Base-by-base conservation (phyloP, 2,888 invertebrate genomes). In the Neria commutata region DNA sequence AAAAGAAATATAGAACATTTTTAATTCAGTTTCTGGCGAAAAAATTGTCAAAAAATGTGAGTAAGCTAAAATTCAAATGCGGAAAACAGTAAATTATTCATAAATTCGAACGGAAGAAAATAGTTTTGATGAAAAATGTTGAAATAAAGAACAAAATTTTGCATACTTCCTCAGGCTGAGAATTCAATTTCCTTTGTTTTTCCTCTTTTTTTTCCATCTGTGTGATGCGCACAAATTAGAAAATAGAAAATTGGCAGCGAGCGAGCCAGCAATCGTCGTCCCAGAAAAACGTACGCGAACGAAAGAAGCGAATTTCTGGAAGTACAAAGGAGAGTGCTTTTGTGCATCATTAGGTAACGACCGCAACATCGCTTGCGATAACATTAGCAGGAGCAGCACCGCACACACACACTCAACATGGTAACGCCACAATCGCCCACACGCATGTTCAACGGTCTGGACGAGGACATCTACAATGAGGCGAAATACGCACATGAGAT, bases 401-500 rank as follows among this genome's bases (percentile, higher is more conserved):
- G 42, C 11, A 51, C n/a, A 29, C 50, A 54, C 17, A 25, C 42
- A 16, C 46, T 29, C 46, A 69, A 37, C 78, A 88, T 88, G 88
- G 86, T 86, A 45, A 84, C 86, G 65, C 84, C 86, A 65, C 83
- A 86, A 62, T 88, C 87, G 71, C 87, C 88, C 11, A 83, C 84
- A 19, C 85, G 85, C 66, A 78, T 79, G 72, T 88, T 87, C 72
- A 85, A 86, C 67, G 87, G 85, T 5, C 83, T 88, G 67, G 87
- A 88, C 67, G 92, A 92, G 73, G 87, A 89, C 26, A 68, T 77
- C 51, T 80, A 76, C 40, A 74, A 67, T 46, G 86, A 86, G 67
- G 84, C 84, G 4, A 87, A 88, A 73, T 92, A 86, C 75, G 89
- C 90, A 61, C 88, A 89, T 51, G 90, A 91, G 74, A 91, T 93